phyloP scores from a whole-genome alignment of 2,113 vertebrate species.

The Trichomycterus rosablanca region DNA sequence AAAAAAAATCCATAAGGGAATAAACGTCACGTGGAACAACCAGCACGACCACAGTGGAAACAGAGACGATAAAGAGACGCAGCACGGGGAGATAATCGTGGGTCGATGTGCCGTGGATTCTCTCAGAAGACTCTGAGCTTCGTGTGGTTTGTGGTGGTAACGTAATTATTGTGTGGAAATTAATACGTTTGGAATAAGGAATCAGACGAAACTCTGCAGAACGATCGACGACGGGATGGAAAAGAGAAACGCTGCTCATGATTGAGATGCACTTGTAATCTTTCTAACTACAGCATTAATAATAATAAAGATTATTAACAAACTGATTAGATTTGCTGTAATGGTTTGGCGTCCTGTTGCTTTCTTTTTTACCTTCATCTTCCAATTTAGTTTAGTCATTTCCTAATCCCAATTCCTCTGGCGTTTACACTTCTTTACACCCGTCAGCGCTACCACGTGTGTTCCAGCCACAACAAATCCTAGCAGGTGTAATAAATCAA shows the following conservation, averaged over 20 bases:
- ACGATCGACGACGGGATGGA: background rate
- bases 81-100: background rate
- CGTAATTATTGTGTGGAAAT: constrained; percentile 10
- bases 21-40: constrained; percentile 18
- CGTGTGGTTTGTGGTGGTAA: constrained; percentile 24
- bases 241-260: background rate
- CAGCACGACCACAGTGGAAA: constrained; percentile 44
- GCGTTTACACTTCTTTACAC: no score
- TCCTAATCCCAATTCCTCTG: no score
- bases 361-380: no score
- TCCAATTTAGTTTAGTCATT: no score
- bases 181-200: background rate
- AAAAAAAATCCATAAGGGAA: constrained; percentile 43
- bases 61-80: constrained; percentile 4
- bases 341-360: no score
- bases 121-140: constrained; percentile 6
- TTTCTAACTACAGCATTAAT: no score
- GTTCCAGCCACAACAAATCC: no score
- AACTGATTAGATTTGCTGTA: no score
- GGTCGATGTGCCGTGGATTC: constrained; percentile 3
- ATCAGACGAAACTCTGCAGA: background rate
- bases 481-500: no score
- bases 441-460: no score
- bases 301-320: no score
- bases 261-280: no score